A percentile compares a stretch with the other conserved stretches of the same genome.
Evolutionary conservation across 1,140 invertebrate genomes (phyloP).

Genomic region (Cardiocondyla obscurior): DNA sequence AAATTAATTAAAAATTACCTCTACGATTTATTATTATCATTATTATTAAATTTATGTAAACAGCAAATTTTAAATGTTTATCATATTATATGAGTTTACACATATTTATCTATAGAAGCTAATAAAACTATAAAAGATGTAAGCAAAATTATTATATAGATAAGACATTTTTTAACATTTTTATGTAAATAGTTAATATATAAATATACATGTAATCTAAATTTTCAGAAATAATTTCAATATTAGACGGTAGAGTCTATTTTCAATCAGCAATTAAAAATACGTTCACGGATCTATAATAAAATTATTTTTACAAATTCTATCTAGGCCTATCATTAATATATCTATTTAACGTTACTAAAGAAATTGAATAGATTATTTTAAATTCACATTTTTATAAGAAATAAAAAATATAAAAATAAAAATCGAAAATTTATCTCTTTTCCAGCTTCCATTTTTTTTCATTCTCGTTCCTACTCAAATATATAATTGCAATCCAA

Average conservation of each 20-base stretch:
- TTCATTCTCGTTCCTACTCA: slow-evolving; percentile 34
- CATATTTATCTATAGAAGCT: too few relatives aligned
- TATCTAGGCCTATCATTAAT: slow-evolving; percentile 71
- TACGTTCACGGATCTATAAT: slow-evolving; percentile 57
- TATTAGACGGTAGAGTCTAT: slow-evolving; percentile 39
- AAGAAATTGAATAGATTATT: slow-evolving; percentile 56
- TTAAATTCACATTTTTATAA: slow-evolving; percentile 40
- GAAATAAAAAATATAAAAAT: slow-evolving; percentile 77
- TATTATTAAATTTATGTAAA: slow-evolving; percentile 19
- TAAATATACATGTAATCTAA: slow-evolving; percentile 38
- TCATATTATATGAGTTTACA: slow-evolving; percentile 31
- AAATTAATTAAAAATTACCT: slow-evolving; percentile 19
- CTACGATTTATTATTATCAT: slow-evolving; percentile 6
- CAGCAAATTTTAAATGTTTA: neutral
- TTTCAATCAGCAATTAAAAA: slow-evolving; percentile 40
- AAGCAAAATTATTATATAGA: slow-evolving; percentile 19
- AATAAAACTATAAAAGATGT: slow-evolving; percentile 50
- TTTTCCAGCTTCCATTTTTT: slow-evolving; percentile 8
- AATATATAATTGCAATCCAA: slow-evolving; percentile 40
- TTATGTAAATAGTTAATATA: slow-evolving; percentile 37
- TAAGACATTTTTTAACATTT: neutral
- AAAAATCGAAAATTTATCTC: slow-evolving; percentile 74
- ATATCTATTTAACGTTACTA: slow-evolving; percentile 67
- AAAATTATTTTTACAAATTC: slow-evolving; percentile 61
- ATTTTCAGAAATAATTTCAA: slow-evolving; percentile 27